These are phyloP conservation scores for Cercocebus atys DNA, from an alignment of 2,113 vertebrate genomes.

Conservation along the genomic window DNA sequence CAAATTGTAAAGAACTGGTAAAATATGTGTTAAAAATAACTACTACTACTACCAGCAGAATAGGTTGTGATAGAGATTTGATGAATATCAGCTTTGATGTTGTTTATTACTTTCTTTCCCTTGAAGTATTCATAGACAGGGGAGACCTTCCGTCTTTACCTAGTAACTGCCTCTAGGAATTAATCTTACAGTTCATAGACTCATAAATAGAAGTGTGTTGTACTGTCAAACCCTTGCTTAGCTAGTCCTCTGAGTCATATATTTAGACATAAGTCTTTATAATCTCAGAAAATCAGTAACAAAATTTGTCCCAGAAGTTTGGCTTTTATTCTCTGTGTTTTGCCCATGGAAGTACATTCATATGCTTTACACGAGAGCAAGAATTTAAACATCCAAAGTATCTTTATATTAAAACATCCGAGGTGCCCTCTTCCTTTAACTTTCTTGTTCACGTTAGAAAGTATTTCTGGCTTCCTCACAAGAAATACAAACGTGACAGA, in stretches of 20 bases:
- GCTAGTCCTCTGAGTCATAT: background rate
- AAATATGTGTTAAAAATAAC: background rate
- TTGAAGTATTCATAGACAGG: background rate
- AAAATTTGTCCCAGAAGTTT: background rate
- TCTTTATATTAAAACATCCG: background rate
- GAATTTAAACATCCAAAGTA: background rate
- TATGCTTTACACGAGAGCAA: background rate
- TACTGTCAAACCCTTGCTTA: background rate
- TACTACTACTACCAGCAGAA: too few species aligned
- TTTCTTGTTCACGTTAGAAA: background rate
- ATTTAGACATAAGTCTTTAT: background rate
- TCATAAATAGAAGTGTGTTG: background rate
- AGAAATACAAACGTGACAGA: background rate
- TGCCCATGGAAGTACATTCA: background rate
- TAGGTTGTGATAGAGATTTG: background rate
- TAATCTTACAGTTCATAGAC: background rate
- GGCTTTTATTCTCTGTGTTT: background rate
- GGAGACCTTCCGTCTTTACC: background rate
- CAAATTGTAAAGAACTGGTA: background rate
- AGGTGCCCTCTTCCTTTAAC: background rate
- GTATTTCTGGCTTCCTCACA: constrained; percentile 35
- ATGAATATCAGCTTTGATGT: background rate
- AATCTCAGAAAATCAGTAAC: background rate
- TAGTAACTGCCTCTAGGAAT: background rate
- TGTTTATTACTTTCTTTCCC: background rate